Conservation (phyloP, 2,113 vertebrate species). For the Tychaedon coryphoeus region DNA sequence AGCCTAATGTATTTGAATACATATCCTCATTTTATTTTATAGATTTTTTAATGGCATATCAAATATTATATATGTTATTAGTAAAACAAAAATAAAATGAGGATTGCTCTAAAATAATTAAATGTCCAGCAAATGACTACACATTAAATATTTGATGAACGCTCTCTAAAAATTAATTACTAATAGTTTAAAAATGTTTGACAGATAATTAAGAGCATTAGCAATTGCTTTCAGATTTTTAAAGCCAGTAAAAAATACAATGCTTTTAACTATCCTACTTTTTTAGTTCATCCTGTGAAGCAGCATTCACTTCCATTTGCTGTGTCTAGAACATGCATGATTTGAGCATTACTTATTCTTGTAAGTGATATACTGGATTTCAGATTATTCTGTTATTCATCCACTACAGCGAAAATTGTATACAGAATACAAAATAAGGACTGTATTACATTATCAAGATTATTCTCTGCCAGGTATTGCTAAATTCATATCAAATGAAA, state of each 20-base stretch:
- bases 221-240: slow-evolving; percentile 3
- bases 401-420: not conserved
- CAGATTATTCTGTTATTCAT: not conserved
- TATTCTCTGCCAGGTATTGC: not conserved
- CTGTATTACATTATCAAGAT: not conserved
- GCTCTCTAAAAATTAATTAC: slow-evolving; percentile 33
- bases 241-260: not conserved
- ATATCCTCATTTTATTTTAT: slow-evolving; percentile 15
- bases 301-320: not conserved
- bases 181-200: slow-evolving; percentile 22
- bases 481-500: slow-evolving; percentile 8
- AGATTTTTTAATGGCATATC: slow-evolving; percentile 23
- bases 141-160: slow-evolving; percentile 51
- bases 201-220: slow-evolving; percentile 44
- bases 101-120: slow-evolving; percentile 47
- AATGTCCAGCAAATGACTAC: slow-evolving; percentile 23
- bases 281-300: not conserved
- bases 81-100: slow-evolving; percentile 52
- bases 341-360: not conserved
- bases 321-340: not conserved
- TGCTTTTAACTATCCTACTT: not conserved
- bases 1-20: slow-evolving; percentile 40
- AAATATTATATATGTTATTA: slow-evolving; percentile 34
- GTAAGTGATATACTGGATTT: not conserved
- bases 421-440: not conserved